phyloP scores from a whole-genome alignment of 2,888 invertebrate species.

The Rhopalosiphum nymphaeae region DNA sequence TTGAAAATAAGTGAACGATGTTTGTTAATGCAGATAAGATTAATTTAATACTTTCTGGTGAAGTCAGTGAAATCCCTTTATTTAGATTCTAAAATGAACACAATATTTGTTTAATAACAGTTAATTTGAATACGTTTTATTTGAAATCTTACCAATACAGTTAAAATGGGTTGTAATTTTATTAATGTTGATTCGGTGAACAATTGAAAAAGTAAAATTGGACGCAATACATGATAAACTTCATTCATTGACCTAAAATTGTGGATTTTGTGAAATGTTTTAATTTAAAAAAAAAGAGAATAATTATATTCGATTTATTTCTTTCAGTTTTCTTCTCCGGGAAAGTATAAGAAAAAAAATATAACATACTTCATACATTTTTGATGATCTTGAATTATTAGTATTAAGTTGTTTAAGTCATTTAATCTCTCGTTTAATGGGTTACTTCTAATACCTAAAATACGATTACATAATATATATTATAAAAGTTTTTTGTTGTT shows the following conservation, averaged over 20 bases:
- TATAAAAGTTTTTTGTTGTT: background rate
- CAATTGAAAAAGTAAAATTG: constrained; percentile 30
- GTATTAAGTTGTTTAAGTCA: background rate
- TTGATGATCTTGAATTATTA: constrained; percentile 39
- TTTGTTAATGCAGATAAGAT: background rate
- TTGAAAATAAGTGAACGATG: background rate
- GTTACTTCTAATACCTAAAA: background rate
- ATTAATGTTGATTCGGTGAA: background rate
- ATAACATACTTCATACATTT: constrained; percentile 10
- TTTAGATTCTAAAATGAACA: background rate
- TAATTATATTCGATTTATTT: background rate
- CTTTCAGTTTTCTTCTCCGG: background rate
- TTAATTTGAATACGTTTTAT: background rate
- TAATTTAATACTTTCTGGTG: constrained; percentile 30
- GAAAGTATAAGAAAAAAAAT: background rate
- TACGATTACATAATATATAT: background rate
- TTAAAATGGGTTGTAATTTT: constrained; percentile 18
- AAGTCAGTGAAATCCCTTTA: constrained; percentile 9
- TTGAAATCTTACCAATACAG: constrained; percentile 1
- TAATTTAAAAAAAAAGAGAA: background rate
- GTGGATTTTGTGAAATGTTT: background rate
- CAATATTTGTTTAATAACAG: background rate
- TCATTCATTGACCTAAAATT: constrained; percentile 1
- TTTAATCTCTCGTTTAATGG: background rate
- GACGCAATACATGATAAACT: background rate